These are phyloP conservation scores for Rhynchonycteris naso DNA, from an alignment of 2,797 vertebrate genomes.

Conservation along the genomic window DNA sequence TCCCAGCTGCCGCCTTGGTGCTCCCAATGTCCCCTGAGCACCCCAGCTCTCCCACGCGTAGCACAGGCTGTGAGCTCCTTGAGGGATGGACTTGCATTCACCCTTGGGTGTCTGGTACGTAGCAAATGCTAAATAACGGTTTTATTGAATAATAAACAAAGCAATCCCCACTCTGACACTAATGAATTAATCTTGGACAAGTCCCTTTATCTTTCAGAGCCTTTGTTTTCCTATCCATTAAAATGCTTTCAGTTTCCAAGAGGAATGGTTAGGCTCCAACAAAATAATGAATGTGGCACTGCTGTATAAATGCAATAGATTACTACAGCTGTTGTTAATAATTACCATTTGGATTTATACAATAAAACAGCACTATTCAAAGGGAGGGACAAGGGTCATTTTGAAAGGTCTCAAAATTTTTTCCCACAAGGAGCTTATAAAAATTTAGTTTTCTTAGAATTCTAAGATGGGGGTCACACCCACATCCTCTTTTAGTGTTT, in stretches of 20 bases:
- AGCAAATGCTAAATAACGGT: not conserved
- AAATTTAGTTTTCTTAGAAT: slow-evolving; percentile 43
- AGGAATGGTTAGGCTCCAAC: slow-evolving; percentile 45
- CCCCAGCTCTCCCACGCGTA: too few relatives aligned
- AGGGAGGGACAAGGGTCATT: not conserved
- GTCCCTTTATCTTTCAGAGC: slow-evolving; percentile 41
- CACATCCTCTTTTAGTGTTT: not conserved
- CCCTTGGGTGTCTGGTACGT: not conserved
- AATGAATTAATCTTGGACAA: slow-evolving; percentile 48
- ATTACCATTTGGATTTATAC: slow-evolving; percentile 11
- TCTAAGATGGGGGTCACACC: not conserved
- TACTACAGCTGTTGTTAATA: slow-evolving; percentile 28
- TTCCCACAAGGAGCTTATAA: slow-evolving; percentile 16
- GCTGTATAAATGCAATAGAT: not conserved
- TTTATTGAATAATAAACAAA: slow-evolving; percentile 18
- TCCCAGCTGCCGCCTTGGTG: not conserved
- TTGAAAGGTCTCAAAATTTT: not conserved
- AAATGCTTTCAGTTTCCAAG: slow-evolving; percentile 57
- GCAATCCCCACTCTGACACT: slow-evolving; percentile 14
- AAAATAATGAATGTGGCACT: not conserved
- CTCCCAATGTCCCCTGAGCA: not conserved
- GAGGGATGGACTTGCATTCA: not conserved
- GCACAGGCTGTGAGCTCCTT: not conserved
- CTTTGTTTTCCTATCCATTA: slow-evolving; percentile 47
- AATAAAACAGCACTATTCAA: not conserved